phyloP scores from a whole-genome alignment of 1,140 invertebrate species.

The Drosophila murphyi region DNA sequence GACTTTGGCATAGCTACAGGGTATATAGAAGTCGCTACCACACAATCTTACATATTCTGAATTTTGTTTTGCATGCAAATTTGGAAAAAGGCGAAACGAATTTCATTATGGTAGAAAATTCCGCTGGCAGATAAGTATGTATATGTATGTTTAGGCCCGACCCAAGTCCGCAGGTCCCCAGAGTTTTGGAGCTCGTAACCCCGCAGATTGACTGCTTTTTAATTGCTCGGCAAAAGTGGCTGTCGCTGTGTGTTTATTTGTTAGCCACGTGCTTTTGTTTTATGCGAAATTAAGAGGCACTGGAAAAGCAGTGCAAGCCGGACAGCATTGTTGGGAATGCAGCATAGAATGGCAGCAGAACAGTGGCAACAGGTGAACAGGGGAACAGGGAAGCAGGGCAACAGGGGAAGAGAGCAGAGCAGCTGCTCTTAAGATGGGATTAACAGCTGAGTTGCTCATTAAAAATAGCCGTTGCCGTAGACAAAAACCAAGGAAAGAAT shows the following conservation, averaged over 20 bases:
- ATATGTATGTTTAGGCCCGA: not conserved
- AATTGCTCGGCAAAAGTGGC: slow-evolving; percentile 44
- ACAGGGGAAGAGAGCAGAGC: not conserved
- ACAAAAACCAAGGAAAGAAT: slow-evolving; percentile 7
- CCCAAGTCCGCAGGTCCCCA: not conserved
- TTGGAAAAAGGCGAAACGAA: slow-evolving; percentile 9
- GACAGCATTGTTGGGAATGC: slow-evolving; percentile 31
- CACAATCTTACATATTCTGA: not conserved
- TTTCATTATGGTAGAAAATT: slow-evolving; percentile 6
- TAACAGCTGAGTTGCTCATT: slow-evolving; percentile 30
- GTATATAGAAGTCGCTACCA: not conserved
- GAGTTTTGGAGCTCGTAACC: not conserved
- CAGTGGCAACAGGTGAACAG: too few species aligned
- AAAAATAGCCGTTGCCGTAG: slow-evolving; percentile 27
- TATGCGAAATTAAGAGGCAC: slow-evolving; percentile 45
- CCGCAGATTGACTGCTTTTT: slow-evolving; percentile 47
- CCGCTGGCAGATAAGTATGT: not conserved
- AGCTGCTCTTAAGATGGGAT: slow-evolving; percentile 39
- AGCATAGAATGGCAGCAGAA: slow-evolving; percentile 3
- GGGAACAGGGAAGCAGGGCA: too few species aligned
- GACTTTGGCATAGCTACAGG: not conserved
- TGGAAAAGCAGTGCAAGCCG: slow-evolving; percentile 32
- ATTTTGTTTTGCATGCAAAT: slow-evolving; percentile 3
- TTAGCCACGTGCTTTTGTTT: slow-evolving; percentile 31
- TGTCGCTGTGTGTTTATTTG: slow-evolving; percentile 13